Evolutionary conservation across 2,797 vertebrate species (phyloP).

Genomic region (Natrix natrix): DNA sequence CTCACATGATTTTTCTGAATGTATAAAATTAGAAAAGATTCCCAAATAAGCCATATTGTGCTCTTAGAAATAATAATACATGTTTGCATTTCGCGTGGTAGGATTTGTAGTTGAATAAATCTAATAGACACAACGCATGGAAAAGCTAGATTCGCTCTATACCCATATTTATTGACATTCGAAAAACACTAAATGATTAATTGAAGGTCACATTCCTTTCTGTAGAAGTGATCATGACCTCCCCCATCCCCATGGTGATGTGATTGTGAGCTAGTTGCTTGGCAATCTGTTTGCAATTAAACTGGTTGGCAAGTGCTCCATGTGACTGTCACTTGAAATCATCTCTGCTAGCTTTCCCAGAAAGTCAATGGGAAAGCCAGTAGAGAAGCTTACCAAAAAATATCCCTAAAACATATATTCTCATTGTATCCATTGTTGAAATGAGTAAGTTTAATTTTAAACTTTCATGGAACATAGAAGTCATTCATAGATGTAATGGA

Average conservation of each 20-base stretch:
- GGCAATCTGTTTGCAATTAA: background rate
- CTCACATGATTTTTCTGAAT: background rate
- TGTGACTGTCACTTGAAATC: background rate
- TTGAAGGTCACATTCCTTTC: background rate
- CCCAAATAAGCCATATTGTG: background rate
- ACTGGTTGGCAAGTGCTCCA: background rate
- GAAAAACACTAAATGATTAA: background rate
- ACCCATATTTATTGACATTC: background rate
- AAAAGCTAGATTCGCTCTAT: background rate
- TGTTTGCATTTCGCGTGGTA: background rate
- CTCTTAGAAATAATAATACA: background rate
- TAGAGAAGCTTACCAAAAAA: background rate
- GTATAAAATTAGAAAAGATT: background rate
- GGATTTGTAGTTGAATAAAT: background rate
- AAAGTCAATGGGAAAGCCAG: background rate
- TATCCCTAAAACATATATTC: background rate
- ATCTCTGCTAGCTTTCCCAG: background rate
- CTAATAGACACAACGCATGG: background rate
- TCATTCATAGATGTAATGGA: background rate
- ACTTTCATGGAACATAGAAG: background rate
- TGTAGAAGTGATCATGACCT: background rate
- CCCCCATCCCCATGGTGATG: background rate
- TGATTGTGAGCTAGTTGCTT: background rate
- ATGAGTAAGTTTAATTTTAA: background rate
- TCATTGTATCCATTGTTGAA: background rate